Conservation (phyloP, 2,113 vertebrate species). For the Hassar affinis region DNA sequence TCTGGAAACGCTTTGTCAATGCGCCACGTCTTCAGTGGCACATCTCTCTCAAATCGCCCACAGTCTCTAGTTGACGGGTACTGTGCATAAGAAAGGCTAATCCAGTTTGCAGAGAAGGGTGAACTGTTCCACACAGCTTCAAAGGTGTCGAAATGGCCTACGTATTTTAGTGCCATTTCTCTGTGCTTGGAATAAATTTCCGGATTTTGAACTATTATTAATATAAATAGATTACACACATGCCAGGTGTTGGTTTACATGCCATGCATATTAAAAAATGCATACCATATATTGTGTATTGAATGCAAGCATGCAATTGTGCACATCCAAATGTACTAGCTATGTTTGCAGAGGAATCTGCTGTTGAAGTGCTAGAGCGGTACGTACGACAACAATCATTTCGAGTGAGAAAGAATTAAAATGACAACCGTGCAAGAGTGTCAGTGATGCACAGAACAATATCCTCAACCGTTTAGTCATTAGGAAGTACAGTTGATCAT, state of each 20-base stretch:
- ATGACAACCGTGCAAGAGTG: neutral
- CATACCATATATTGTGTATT: neutral
- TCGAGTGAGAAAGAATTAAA: neutral
- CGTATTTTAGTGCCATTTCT: constrained; percentile 16
- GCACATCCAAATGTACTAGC: neutral
- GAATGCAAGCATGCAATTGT: neutral
- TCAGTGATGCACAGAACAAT: neutral
- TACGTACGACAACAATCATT: neutral
- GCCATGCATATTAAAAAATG: neutral
- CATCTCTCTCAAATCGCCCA: constrained; percentile 53
- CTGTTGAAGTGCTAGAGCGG: neutral
- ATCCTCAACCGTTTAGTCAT: neutral
- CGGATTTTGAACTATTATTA: too few relatives aligned
- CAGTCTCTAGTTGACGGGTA: constrained; percentile 44
- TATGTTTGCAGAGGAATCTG: neutral
- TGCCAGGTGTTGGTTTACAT: neutral
- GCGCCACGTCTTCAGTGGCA: constrained; percentile 46
- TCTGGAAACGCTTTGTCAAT: constrained; percentile 39
- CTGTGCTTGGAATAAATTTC: constrained; percentile 23
- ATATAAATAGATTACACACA: neutral
- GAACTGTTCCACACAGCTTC: constrained; percentile 42
- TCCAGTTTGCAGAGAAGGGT: constrained; percentile 44
- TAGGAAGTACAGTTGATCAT: too few relatives aligned
- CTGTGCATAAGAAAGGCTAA: constrained; percentile 49
- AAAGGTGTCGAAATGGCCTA: constrained; percentile 47